phyloP scores from a whole-genome alignment of 2,113 vertebrate species.

The Pardalotus punctatus region DNA sequence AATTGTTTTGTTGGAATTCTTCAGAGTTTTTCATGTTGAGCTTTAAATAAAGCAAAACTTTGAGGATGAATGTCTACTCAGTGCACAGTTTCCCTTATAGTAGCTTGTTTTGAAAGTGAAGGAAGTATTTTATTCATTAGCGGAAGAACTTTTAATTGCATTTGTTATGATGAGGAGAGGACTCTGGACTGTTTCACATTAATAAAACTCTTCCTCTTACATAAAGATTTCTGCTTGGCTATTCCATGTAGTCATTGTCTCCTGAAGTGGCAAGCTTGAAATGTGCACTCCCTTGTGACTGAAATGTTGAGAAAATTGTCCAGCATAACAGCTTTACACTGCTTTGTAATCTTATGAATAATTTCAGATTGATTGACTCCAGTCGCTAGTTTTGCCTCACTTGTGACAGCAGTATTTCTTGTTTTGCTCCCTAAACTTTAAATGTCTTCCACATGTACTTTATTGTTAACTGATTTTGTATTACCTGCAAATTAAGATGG shows the following conservation, averaged over 20 bases:
- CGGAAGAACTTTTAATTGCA: neutral
- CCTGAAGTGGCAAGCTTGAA: neutral
- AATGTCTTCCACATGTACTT: constrained; percentile 12
- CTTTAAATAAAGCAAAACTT: neutral
- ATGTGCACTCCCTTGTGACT: neutral
- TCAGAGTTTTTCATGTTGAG: neutral
- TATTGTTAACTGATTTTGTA: neutral
- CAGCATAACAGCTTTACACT: neutral
- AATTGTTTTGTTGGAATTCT: constrained; percentile 2
- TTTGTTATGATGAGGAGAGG: neutral
- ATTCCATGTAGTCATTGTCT: neutral
- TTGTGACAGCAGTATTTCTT: constrained; percentile 11
- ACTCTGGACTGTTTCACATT: neutral
- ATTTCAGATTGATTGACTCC: constrained; percentile 18
- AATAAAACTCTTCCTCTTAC: constrained; percentile 13
- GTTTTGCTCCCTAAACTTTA: constrained; percentile 7
- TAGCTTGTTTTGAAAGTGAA: constrained; percentile 10
- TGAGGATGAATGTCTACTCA: neutral
- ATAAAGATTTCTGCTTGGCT: neutral
- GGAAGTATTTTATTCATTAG: constrained; percentile 17
- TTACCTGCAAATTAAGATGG: neutral
- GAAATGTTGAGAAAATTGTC: neutral
- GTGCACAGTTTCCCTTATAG: neutral
- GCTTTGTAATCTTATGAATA: neutral
- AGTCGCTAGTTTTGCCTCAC: neutral